These are phyloP conservation scores for Zygogramma bicolorata DNA, from an alignment of 2,888 invertebrate species.

Conservation along the genomic window DNA sequence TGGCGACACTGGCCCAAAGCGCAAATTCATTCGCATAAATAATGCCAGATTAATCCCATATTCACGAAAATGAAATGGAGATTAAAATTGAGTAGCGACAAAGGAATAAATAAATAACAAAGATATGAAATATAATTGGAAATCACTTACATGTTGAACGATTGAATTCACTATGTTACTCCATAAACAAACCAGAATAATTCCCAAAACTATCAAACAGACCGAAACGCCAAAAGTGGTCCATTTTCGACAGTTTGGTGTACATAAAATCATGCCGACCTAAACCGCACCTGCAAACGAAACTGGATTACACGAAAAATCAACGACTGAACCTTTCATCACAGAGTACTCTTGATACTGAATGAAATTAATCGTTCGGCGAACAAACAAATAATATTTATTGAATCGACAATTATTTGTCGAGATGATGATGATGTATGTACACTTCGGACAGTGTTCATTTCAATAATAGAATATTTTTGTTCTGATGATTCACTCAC, in stretches of 20 bases:
- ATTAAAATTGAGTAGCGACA: background rate
- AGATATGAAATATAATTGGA: slow-evolving; percentile 3
- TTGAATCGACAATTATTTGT: background rate
- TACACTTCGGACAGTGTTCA: background rate
- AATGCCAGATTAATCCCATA: too few relatives aligned
- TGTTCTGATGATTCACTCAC: background rate
- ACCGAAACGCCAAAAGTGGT: slow-evolving; percentile 48
- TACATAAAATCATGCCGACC: slow-evolving; percentile 36
- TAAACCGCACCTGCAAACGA: background rate
- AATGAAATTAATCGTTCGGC: background rate
- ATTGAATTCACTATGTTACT: background rate
- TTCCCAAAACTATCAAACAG: slow-evolving; percentile 50
- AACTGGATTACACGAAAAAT: background rate
- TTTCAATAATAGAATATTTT: background rate
- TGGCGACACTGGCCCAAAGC: too few relatives aligned
- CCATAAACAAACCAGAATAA: slow-evolving; percentile 22
- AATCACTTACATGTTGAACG: slow-evolving; percentile 9
- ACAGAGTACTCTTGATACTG: background rate
- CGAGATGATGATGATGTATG: background rate
- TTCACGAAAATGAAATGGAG: too few relatives aligned
- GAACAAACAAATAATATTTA: background rate
- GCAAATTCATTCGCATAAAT: too few relatives aligned
- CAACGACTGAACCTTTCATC: background rate
- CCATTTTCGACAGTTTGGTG: slow-evolving; percentile 53
- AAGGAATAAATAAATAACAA: background rate